These are phyloP conservation scores for Dasypogon diadema DNA, from an alignment of 2,888 invertebrate genomes.

Conservation along the genomic window DNA sequence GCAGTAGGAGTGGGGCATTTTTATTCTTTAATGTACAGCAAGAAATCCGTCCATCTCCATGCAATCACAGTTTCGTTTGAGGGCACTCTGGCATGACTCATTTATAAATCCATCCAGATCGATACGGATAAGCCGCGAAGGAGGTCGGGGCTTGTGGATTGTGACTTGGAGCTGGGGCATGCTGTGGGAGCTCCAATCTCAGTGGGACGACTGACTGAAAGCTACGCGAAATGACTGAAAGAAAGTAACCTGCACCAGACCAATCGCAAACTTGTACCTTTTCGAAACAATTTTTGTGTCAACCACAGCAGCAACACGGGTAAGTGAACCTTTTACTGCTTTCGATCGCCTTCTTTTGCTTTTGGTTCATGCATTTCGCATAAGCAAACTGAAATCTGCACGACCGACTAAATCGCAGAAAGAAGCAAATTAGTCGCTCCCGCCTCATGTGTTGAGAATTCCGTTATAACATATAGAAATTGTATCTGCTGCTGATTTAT, in stretches of 20 bases:
- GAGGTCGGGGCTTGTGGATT: background rate
- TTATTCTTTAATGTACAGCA: background rate
- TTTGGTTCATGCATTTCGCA: conserved; percentile 12
- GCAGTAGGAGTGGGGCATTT: background rate
- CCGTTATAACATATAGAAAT: conserved; percentile 32
- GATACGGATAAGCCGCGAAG: conserved; percentile 30
- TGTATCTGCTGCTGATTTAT: conserved; percentile 33
- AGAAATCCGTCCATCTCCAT: background rate
- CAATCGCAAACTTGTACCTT: conserved; percentile 32
- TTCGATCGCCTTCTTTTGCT: conserved; percentile 11
- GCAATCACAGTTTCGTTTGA: background rate
- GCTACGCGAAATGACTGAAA: conserved; percentile 5
- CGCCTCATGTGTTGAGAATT: conserved; percentile 20
- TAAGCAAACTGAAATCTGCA: conserved; percentile 16
- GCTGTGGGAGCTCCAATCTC: background rate
- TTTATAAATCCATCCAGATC: conserved; percentile 35
- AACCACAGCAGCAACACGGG: conserved; percentile 20
- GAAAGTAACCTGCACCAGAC: conserved; percentile 5
- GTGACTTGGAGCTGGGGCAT: too few species aligned
- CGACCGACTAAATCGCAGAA: background rate
- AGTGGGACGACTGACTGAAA: conserved; percentile 3
- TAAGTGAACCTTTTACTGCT: conserved; percentile 7
- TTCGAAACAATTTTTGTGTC: conserved; percentile 41
- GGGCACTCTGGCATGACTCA: conserved; percentile 29
- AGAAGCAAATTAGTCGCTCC: conserved; percentile 40